phyloP scores from a whole-genome alignment of 2,797 vertebrate genomes.

The Micromesistius poutassou region DNA sequence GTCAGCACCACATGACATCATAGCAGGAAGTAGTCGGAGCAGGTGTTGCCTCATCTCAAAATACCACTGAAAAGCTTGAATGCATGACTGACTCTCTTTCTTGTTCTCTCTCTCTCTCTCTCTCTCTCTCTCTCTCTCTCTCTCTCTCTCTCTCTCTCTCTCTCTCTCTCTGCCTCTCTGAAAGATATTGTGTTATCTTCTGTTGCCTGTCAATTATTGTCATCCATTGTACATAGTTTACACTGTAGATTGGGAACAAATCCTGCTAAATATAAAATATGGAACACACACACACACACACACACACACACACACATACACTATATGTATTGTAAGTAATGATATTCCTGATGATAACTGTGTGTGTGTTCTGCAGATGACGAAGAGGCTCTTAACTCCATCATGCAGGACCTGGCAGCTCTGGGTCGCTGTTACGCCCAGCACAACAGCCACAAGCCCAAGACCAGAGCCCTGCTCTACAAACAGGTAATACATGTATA shows the following conservation, averaged over 20 bases:
- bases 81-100: not conserved
- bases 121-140: no score
- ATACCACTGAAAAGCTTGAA: not conserved
- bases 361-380: conserved; percentile 72
- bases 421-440: conserved; percentile 81
- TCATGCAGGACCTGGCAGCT: conserved; percentile 91
- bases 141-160: no score
- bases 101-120: no score
- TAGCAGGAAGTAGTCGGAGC: not conserved
- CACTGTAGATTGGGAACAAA: not conserved
- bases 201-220: not conserved
- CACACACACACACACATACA: no score
- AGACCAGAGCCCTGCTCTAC: conserved; percentile 75
- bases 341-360: not conserved
- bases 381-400: conserved; percentile 89
- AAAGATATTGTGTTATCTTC: not conserved
- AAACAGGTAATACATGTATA: conserved; percentile 76
- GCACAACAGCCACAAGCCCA: conserved; percentile 82
- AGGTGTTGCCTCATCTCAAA: not conserved
- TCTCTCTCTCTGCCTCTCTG: no score
- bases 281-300: no score
- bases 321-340: no score
- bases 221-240: not conserved
- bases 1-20: not conserved
- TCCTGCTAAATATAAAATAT: not conserved